These are phyloP conservation scores for Xiphophorus couchianus DNA, from an alignment of 2,113 vertebrate genomes.

Conservation along the genomic window DNA sequence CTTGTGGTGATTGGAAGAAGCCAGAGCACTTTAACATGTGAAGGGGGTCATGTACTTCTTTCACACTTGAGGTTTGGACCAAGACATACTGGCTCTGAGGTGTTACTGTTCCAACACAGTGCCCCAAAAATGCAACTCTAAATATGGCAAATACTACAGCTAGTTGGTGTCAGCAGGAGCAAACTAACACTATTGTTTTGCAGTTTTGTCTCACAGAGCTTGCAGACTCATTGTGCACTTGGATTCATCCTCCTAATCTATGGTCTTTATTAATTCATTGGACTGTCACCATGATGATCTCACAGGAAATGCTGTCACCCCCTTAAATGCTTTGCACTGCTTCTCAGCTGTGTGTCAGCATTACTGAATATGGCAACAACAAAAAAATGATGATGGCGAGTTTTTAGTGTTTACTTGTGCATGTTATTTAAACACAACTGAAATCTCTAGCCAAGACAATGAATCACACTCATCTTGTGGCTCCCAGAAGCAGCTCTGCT, in stretches of 20 bases:
- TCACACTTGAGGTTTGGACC: background rate
- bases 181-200: background rate
- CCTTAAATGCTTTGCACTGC: conserved; percentile 9
- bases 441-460: conserved; percentile 17
- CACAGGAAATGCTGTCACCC: background rate
- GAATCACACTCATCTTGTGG: conserved; percentile 29
- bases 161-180: background rate
- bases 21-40: background rate
- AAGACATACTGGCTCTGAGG: background rate
- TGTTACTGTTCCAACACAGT: background rate
- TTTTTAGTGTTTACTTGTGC: conserved; percentile 29
- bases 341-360: conserved; percentile 1
- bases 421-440: conserved; percentile 22
- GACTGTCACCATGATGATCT: background rate
- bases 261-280: background rate
- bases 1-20: background rate
- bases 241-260: background rate
- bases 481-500: conserved; percentile 21
- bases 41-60: background rate
- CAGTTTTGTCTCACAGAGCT: conserved; percentile 4
- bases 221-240: background rate
- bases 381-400: conserved; percentile 22
- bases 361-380: conserved; percentile 10
- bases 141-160: conserved; percentile 1
- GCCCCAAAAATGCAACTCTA: background rate